Evolutionary conservation across 1,140 invertebrate genomes (phyloP).

Genomic region (Drosophila yakuba): DNA sequence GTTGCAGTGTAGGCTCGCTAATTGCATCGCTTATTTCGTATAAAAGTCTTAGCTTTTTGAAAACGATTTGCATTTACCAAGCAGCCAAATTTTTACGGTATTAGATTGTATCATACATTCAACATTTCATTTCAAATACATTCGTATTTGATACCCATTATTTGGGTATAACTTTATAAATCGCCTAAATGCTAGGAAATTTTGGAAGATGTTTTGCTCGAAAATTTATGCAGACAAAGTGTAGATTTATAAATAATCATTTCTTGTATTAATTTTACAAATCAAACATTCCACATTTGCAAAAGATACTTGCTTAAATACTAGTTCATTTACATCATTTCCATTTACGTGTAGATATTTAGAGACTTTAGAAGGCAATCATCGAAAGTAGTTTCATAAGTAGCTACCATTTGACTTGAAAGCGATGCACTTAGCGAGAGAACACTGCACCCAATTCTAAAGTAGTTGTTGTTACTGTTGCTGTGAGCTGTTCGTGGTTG

Average conservation of each 20-base stretch:
- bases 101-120: too few species aligned
- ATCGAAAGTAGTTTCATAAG: not conserved
- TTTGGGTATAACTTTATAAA: not conserved
- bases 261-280: not conserved
- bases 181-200: not conserved
- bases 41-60: not conserved
- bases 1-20: slow-evolving; percentile 28
- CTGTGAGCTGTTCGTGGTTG: slow-evolving; percentile 50
- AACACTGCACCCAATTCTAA: slow-evolving; percentile 25
- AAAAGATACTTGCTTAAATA: not conserved
- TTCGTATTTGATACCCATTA: too few species aligned
- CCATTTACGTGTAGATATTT: too few species aligned
- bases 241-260: not conserved
- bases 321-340: too few species aligned
- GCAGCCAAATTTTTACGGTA: not conserved
- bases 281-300: not conserved
- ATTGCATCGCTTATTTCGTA: not conserved
- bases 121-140: too few species aligned
- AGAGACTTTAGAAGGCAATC: not conserved
- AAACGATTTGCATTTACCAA: slow-evolving; percentile 2
- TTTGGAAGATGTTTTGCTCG: not conserved
- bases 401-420: not conserved
- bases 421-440: slow-evolving; percentile 13
- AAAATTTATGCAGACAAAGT: not conserved
- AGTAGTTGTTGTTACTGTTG: slow-evolving; percentile 54